Conservation (phyloP, 2,888 invertebrate genomes). For the Phengaris alcon region DNA sequence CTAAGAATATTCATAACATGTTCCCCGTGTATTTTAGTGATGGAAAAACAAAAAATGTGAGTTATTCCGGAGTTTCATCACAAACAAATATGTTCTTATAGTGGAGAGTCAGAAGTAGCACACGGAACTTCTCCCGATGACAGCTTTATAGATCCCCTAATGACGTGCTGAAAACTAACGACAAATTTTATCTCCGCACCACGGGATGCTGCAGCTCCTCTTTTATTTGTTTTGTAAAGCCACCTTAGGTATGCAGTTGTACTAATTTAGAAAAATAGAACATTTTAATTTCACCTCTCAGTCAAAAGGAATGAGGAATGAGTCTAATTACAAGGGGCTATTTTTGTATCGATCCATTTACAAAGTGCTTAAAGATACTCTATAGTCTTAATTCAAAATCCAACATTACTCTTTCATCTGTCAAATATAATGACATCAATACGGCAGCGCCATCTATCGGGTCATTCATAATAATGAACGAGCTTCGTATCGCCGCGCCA, state of each 20-base stretch:
- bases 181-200: slow-evolving; percentile 43
- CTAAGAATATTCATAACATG: slow-evolving; percentile 9
- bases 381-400: slow-evolving; percentile 29
- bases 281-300: neutral
- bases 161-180: slow-evolving; percentile 49
- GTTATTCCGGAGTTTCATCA: slow-evolving; percentile 24
- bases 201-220: slow-evolving; percentile 37
- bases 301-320: neutral
- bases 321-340: neutral
- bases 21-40: slow-evolving; percentile 2
- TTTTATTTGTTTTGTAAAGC: slow-evolving; percentile 14
- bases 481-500: slow-evolving; percentile 40
- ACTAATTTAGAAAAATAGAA: neutral
- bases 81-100: slow-evolving; percentile 35
- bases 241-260: neutral
- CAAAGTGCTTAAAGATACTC: neutral
- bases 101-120: slow-evolving; percentile 25
- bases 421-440: slow-evolving; percentile 48
- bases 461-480: slow-evolving; percentile 45
- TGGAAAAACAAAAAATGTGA: slow-evolving; percentile 25
- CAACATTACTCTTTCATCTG: slow-evolving; percentile 36
- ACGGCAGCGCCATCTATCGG: slow-evolving; percentile 63
- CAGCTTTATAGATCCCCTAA: slow-evolving; percentile 52
- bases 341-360: neutral
- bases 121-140: slow-evolving; percentile 43